A percentile compares a stretch with the other conserved stretches of the same genome.
Conservation (phyloP, 2,797 vertebrate species). For the Oryzias sinensis region DNA sequence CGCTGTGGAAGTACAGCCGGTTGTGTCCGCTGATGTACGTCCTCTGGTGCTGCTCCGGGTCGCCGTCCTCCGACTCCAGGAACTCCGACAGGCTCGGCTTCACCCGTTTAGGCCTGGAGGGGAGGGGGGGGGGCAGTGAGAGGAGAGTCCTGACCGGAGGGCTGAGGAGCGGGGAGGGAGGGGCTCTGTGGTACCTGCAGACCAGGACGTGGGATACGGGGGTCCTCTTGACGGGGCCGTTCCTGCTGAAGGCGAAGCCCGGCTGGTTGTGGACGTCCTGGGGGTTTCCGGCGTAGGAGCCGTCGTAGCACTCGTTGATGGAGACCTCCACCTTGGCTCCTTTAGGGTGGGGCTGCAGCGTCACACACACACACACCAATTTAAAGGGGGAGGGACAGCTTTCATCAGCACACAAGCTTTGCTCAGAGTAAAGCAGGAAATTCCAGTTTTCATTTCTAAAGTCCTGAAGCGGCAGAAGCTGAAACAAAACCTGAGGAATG, state of each 20-base stretch:
- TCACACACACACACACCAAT: no score
- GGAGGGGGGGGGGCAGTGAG: accelerated
- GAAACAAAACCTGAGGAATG: no score
- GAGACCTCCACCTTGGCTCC: slow-evolving; percentile 97
- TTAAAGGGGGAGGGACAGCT: background rate
- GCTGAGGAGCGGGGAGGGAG: background rate
- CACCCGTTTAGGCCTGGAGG: slow-evolving; percentile 86
- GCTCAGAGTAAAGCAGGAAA: no score
- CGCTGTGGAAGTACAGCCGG: slow-evolving; percentile 96
- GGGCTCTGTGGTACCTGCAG: slow-evolving; percentile 82
- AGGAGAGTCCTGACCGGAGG: accelerated
- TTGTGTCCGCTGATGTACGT: slow-evolving; percentile 94
- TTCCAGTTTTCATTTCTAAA: no score
- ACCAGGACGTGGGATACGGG: slow-evolving; percentile 92
- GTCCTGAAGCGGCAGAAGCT: no score
- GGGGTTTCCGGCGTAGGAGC: slow-evolving; percentile 96
- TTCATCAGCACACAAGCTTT: no score
- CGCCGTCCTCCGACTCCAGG: slow-evolving; percentile 91
- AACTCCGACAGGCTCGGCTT: slow-evolving; percentile 97
- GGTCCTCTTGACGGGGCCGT: slow-evolving; percentile 95
- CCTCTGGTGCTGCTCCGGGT: slow-evolving; percentile 86
- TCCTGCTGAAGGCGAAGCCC: slow-evolving; percentile 96
- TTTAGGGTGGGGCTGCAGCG: slow-evolving; percentile 91
- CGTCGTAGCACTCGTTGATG: slow-evolving; percentile 95
- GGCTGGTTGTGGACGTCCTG: slow-evolving; percentile 97